phyloP scores from a whole-genome alignment of 2,797 vertebrate genomes.

The Staurois parvus region DNA sequence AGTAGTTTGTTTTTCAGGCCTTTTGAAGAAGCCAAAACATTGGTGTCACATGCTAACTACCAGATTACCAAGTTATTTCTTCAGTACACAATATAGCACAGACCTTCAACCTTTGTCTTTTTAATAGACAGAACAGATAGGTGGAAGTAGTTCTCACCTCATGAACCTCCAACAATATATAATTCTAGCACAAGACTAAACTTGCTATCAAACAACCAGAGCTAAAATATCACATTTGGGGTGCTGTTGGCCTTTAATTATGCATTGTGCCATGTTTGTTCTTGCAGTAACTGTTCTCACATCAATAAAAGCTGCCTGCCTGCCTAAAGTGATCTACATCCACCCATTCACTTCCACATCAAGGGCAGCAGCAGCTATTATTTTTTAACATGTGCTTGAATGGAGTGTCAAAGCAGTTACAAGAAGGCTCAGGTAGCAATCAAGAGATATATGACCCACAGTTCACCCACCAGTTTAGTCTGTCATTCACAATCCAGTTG shows the following conservation, averaged over 20 bases:
- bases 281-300: background rate
- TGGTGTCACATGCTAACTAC: too few relatives aligned
- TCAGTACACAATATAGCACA: too few relatives aligned
- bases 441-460: constrained; percentile 45
- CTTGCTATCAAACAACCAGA: too few relatives aligned
- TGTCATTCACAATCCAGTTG: constrained; percentile 54
- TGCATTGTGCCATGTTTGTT: background rate
- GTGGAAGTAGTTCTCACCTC: too few relatives aligned
- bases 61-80: too few relatives aligned
- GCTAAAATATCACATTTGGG: background rate
- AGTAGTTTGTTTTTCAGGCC: too few relatives aligned
- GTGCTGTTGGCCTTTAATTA: background rate
- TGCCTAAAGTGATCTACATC: constrained; percentile 19
- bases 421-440: constrained; percentile 52
- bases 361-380: constrained; percentile 51
- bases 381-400: constrained; percentile 31
- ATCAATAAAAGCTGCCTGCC: background rate
- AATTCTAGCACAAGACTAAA: too few relatives aligned
- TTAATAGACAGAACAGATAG: too few relatives aligned
- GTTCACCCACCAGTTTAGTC: constrained; percentile 42
- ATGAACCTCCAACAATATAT: too few relatives aligned
- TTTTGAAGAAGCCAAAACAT: too few relatives aligned
- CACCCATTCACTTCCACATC: constrained; percentile 24
- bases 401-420: constrained; percentile 46
- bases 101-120: too few relatives aligned